Evolutionary conservation across 35 echinoderm and acorn worm genomes (phyloP).

Genomic region (Amphiura filiformis): DNA sequence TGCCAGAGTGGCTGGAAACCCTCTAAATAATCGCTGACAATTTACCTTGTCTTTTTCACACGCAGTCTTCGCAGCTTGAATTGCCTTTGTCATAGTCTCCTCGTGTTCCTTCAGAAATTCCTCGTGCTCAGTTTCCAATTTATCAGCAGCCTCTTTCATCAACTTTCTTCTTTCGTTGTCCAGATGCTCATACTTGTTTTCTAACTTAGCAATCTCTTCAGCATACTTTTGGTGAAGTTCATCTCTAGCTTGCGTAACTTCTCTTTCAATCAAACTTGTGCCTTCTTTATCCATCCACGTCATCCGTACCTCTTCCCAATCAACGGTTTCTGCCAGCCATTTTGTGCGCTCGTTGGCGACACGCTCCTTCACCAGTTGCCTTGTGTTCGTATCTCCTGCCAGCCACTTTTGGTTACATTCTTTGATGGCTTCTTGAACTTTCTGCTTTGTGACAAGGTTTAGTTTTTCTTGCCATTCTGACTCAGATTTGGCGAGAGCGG

Average conservation of each 20-base stretch:
- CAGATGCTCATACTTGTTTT: background rate
- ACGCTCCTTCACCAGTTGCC: background rate
- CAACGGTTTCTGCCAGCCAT: background rate
- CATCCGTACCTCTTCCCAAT: background rate
- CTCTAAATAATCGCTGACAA: too few species aligned
- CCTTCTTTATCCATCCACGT: background rate
- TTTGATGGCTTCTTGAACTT: background rate
- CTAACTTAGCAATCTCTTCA: background rate
- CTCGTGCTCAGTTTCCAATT: conserved; percentile 16
- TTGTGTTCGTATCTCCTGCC: background rate
- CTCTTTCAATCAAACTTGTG: background rate
- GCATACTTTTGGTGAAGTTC: background rate
- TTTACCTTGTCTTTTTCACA: conserved; percentile 35
- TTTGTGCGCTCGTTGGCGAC: background rate
- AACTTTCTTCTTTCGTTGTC: background rate
- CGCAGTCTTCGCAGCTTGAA: conserved; percentile 1
- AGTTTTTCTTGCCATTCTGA: conserved; percentile 27
- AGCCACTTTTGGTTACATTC: background rate
- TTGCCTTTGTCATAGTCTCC: background rate
- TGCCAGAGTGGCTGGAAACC: too few species aligned
- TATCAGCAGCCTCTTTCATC: conserved; percentile 5
- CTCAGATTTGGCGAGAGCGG: conserved; percentile 10
- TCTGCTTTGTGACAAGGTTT: too few species aligned
- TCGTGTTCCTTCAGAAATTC: conserved; percentile 30
- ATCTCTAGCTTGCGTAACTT: background rate